Conservation (phyloP, 2,113 vertebrate species). For the Synchiropus splendidus region DNA sequence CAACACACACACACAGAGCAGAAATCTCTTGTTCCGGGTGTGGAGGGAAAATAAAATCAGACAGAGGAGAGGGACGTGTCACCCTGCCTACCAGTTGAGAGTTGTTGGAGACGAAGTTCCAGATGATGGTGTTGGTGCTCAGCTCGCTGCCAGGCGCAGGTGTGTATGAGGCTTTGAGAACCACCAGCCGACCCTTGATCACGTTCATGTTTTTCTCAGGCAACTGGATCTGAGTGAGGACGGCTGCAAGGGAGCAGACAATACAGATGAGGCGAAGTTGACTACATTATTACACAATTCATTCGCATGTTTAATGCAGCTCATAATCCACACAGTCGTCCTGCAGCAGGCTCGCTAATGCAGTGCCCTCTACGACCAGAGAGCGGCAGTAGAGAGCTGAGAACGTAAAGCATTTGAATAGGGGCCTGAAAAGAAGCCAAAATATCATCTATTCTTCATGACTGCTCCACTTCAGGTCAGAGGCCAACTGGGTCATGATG, state of each 20-base stretch:
- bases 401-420: neutral
- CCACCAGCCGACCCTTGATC: conserved; percentile 61
- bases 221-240: conserved; percentile 34
- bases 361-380: conserved; percentile 22
- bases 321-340: too few species aligned
- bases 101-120: conserved; percentile 47
- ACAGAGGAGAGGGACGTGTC: neutral
- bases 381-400: conserved; percentile 43
- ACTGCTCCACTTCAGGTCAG: too few species aligned
- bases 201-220: conserved; percentile 44
- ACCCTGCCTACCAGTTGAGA: conserved; percentile 43
- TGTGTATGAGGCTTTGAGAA: conserved; percentile 66
- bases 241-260: conserved; percentile 28
- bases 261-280: too few species aligned
- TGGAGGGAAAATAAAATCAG: too few species aligned
- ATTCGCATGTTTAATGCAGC: too few species aligned
- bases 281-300: too few species aligned
- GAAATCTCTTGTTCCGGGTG: too few species aligned
- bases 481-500: too few species aligned
- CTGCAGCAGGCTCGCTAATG: too few species aligned
- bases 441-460: too few species aligned
- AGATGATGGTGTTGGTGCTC: conserved; percentile 39
- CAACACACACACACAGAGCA: too few species aligned
- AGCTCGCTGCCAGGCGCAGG: neutral
- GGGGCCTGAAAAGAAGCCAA: too few species aligned